These are phyloP conservation scores for Cerastis leucographa DNA, from an alignment of 2,888 invertebrate species.

Conservation along the genomic window DNA sequence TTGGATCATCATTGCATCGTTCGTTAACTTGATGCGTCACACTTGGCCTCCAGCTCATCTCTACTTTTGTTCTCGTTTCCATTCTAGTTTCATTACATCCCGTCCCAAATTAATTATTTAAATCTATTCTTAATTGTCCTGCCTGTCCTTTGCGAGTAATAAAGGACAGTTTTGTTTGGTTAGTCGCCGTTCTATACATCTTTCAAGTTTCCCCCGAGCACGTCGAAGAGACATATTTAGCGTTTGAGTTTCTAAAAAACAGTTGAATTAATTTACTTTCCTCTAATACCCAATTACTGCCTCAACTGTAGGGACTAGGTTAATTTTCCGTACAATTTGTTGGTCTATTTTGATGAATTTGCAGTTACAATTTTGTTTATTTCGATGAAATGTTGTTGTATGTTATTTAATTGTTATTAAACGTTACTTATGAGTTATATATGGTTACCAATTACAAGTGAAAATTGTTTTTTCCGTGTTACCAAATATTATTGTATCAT, in stretches of 20 bases:
- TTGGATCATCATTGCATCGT: neutral
- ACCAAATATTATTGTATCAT: slow-evolving; percentile 70
- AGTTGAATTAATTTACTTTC: neutral
- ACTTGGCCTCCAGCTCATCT: neutral
- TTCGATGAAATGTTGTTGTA: slow-evolving; percentile 34
- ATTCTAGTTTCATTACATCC: slow-evolving; percentile 6
- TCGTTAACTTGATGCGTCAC: neutral
- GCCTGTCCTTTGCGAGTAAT: neutral
- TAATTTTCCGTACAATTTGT: slow-evolving; percentile 4
- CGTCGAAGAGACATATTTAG: slow-evolving; percentile 7
- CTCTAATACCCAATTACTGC: slow-evolving; percentile 6
- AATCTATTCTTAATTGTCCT: neutral
- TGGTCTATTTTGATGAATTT: slow-evolving; percentile 28
- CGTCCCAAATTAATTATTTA: neutral
- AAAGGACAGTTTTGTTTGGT: neutral
- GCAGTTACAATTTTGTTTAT: slow-evolving; percentile 24
- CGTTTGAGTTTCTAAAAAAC: neutral
- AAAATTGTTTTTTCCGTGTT: slow-evolving; percentile 59
- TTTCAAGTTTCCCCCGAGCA: neutral
- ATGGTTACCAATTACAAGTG: slow-evolving; percentile 64
- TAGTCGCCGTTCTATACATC: neutral
- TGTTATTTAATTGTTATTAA: slow-evolving; percentile 52
- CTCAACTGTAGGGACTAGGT: neutral
- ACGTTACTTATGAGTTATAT: slow-evolving; percentile 44
- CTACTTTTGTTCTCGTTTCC: neutral